Evolutionary conservation across 2,888 invertebrate species (phyloP).

Genomic region (Chrysolina oricalcia): DNA sequence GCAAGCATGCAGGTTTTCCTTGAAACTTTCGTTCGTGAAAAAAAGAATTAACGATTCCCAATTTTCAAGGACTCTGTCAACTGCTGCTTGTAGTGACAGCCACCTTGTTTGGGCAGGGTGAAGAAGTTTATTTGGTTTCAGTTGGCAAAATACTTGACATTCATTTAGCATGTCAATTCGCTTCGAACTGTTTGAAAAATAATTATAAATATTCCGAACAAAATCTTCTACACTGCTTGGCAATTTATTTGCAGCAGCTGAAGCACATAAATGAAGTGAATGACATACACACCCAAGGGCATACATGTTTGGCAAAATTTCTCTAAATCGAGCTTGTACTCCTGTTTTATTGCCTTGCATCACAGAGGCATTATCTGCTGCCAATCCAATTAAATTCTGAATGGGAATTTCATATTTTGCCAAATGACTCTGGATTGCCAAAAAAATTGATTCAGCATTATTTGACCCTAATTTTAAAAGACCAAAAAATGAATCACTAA

Average conservation of each 20-base stretch:
- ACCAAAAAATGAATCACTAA: slow-evolving; percentile 34
- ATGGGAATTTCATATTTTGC: slow-evolving; percentile 10
- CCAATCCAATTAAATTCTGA: slow-evolving; percentile 38
- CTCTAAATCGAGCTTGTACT: slow-evolving; percentile 36
- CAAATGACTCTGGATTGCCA: slow-evolving; percentile 12
- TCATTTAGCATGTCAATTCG: slow-evolving; percentile 25
- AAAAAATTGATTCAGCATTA: slow-evolving; percentile 27
- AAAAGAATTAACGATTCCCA: slow-evolving; percentile 30
- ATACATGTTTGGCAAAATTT: slow-evolving; percentile 36
- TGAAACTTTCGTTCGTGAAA: slow-evolving; percentile 32
- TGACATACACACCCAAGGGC: slow-evolving; percentile 41
- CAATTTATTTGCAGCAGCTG: slow-evolving; percentile 38
- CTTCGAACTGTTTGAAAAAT: slow-evolving; percentile 39
- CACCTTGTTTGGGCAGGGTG: slow-evolving; percentile 40
- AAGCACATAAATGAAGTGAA: slow-evolving; percentile 39
- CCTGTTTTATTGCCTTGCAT: slow-evolving; percentile 30
- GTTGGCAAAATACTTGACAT: no score
- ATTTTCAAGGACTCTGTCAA: slow-evolving; percentile 33
- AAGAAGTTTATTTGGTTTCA: slow-evolving; percentile 39
- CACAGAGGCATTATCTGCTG: slow-evolving; percentile 40
- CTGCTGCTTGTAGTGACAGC: slow-evolving; percentile 41
- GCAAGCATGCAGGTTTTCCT: slow-evolving; percentile 24
- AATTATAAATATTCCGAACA: slow-evolving; percentile 36
- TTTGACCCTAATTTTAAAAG: slow-evolving; percentile 14
- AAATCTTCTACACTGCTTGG: slow-evolving; percentile 42